These are phyloP conservation scores for Mythimna lalbum DNA, from an alignment of 2,888 invertebrate species.

Conservation along the genomic window DNA sequence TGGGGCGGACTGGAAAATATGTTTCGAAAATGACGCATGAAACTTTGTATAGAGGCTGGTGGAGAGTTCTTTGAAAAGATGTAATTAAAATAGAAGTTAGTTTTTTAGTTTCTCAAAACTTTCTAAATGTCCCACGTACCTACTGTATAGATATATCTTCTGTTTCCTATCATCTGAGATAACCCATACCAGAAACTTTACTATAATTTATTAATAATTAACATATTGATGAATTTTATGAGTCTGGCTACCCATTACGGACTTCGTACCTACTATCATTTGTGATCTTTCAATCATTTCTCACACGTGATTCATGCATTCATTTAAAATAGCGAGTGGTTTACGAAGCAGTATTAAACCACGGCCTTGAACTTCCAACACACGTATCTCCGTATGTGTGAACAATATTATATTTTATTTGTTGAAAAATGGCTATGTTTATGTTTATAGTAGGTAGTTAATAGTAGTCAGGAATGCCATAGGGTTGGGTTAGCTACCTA, in stretches of 20 bases:
- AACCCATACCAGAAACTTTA: background rate
- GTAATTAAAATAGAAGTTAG: too few species aligned
- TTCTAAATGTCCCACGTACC: too few species aligned
- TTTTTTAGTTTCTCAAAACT: too few species aligned
- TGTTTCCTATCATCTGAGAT: background rate
- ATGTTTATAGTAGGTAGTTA: slow-evolving; percentile 6
- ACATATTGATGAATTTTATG: background rate
- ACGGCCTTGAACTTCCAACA: slow-evolving; percentile 37
- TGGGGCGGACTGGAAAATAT: too few species aligned
- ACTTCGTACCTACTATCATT: slow-evolving; percentile 11
- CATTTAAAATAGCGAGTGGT: slow-evolving; percentile 4
- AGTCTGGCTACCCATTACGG: background rate
- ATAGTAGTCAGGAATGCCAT: slow-evolving; percentile 21
- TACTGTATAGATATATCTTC: slow-evolving; percentile 4
- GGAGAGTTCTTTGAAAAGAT: too few species aligned
- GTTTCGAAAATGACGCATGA: too few species aligned
- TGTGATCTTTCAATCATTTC: slow-evolving; percentile 22
- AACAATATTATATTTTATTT: slow-evolving; percentile 16
- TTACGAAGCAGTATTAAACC: background rate
- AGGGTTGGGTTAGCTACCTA: slow-evolving; percentile 15
- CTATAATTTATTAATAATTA: background rate
- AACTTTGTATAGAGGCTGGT: too few species aligned
- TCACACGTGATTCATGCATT: slow-evolving; percentile 37
- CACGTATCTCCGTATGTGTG: slow-evolving; percentile 8
- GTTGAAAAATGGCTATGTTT: slow-evolving; percentile 2